phyloP scores from a whole-genome alignment of 2,797 vertebrate genomes.

The Crocodylus rhombifer region DNA sequence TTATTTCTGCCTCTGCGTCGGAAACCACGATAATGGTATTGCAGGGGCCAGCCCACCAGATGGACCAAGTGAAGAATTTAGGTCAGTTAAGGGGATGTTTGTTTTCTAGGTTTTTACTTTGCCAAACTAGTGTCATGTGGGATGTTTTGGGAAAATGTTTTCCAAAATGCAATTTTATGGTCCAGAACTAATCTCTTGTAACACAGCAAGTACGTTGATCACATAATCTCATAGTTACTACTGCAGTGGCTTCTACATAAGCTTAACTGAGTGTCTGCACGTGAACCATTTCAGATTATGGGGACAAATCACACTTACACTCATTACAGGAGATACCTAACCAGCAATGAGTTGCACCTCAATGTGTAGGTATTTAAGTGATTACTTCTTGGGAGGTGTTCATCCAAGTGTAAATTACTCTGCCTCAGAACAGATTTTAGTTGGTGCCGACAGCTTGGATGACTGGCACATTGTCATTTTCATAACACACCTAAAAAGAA shows the following conservation, averaged over 20 bases:
- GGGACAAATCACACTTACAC: constrained; percentile 10
- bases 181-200: constrained; percentile 37
- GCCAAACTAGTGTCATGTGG: neutral
- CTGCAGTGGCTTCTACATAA: constrained; percentile 22
- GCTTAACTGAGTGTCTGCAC: constrained; percentile 44
- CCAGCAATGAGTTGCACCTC: constrained; percentile 58
- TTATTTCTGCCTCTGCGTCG: neutral
- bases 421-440: constrained; percentile 80
- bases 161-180: constrained; percentile 35
- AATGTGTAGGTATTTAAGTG: constrained; percentile 75
- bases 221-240: neutral
- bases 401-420: constrained; percentile 83
- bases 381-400: constrained; percentile 80
- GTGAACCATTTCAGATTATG: constrained; percentile 57
- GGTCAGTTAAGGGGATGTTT: neutral
- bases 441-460: constrained; percentile 80
- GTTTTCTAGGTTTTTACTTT: neutral
- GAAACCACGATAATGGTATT: neutral
- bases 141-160: constrained; percentile 16
- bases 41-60: neutral
- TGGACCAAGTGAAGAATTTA: neutral
- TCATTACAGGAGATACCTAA: constrained; percentile 66
- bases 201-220: constrained; percentile 28
- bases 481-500: constrained; percentile 82
- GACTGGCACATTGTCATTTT: constrained; percentile 86